A percentile compares a stretch with the other conserved stretches of the same genome.
Evolutionary conservation across 2,113 vertebrate genomes (phyloP).

Genomic region (Lanius ludovicianus): DNA sequence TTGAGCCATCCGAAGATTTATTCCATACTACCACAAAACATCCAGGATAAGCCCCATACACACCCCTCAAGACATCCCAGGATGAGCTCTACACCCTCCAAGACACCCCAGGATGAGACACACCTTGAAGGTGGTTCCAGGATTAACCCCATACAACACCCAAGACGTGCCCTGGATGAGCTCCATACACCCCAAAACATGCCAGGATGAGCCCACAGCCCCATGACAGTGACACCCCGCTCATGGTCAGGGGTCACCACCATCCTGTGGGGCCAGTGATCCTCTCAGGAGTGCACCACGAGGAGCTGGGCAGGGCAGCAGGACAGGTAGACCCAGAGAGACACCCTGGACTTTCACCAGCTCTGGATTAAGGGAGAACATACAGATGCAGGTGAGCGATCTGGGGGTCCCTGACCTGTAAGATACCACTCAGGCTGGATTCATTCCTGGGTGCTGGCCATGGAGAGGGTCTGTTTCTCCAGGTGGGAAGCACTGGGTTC

Average conservation of each 20-base stretch:
- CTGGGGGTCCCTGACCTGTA: background rate
- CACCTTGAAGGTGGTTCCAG: background rate
- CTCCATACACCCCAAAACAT: background rate
- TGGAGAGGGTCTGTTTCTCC: background rate
- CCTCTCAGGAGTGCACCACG: background rate
- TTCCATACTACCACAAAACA: no score
- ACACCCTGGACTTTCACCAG: background rate
- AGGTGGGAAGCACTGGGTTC: background rate
- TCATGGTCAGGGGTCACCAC: background rate
- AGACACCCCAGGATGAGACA: background rate
- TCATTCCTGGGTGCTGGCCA: background rate
- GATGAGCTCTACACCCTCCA: background rate
- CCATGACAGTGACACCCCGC: fast-evolving
- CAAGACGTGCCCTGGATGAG: background rate
- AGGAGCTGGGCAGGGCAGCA: background rate
- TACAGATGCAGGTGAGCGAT: fast-evolving
- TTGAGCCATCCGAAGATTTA: background rate
- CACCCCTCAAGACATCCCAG: background rate
- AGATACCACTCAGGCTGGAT: background rate
- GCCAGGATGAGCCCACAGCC: no score
- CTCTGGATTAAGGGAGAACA: background rate
- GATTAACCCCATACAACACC: background rate
- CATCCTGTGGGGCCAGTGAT: fast-evolving
- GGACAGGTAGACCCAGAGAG: background rate
- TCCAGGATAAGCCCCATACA: background rate